Conservation (phyloP, 1,140 invertebrate genomes). For the Dysdera silvatica region DNA sequence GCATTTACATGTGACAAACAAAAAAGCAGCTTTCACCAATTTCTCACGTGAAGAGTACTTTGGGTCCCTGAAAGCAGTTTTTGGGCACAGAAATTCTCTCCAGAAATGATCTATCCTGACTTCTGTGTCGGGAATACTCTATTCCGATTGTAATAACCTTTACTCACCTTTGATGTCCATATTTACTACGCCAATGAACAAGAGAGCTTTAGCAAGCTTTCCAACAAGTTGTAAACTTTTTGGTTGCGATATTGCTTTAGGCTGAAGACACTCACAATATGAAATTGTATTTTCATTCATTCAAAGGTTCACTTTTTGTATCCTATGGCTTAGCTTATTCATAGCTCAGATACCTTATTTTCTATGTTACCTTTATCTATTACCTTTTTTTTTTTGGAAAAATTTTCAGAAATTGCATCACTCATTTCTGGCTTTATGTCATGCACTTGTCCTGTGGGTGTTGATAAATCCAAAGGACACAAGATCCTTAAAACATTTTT, state of each 20-base stretch:
- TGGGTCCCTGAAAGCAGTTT: slow-evolving; percentile 7
- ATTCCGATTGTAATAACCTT: background rate
- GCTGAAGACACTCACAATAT: background rate
- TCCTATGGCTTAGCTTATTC: no score
- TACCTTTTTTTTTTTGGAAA: no score
- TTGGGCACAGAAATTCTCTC: slow-evolving; percentile 18
- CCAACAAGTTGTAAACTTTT: background rate
- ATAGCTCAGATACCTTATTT: no score
- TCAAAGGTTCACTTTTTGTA: no score
- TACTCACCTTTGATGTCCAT: background rate
- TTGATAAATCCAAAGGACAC: no score
- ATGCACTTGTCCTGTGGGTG: no score
- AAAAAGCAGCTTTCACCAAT: slow-evolving; percentile 25
- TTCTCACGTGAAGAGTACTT: slow-evolving; percentile 10
- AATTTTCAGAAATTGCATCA: no score
- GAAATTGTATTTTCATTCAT: no score
- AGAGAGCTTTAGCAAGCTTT: background rate
- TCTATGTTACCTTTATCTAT: no score
- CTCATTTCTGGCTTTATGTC: no score
- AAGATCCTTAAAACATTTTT: no score
- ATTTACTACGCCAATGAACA: background rate
- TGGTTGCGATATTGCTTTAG: background rate
- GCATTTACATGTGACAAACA: slow-evolving; percentile 32
- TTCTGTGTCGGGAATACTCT: background rate
- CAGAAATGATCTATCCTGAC: slow-evolving; percentile 31